These are phyloP conservation scores for Uria lomvia DNA, from an alignment of 2,113 vertebrate genomes.

Conservation along the genomic window DNA sequence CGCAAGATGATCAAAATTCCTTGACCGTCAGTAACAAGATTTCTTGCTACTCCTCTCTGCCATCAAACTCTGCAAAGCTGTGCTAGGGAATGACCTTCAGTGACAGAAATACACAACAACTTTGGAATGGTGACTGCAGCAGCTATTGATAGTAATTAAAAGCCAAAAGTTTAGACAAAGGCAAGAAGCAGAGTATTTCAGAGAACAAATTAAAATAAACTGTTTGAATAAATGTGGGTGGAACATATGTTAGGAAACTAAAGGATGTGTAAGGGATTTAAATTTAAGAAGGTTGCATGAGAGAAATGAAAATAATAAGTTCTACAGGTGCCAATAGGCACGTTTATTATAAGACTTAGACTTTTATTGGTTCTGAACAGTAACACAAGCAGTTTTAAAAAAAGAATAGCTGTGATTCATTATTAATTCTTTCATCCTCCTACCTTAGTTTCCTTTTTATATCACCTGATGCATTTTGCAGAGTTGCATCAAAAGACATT, in stretches of 20 bases:
- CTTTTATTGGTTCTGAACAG: not conserved
- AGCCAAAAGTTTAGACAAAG: not conserved
- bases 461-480: not conserved
- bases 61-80: not conserved
- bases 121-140: not conserved
- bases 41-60: not conserved
- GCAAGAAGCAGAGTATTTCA: not conserved
- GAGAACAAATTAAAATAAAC: not conserved
- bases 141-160: not conserved
- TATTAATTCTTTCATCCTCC: not conserved
- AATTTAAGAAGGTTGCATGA: not conserved
- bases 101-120: not conserved
- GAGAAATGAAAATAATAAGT: not conserved
- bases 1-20: not conserved
- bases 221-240: not conserved
- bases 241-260: not conserved
- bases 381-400: not conserved
- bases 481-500: not conserved
- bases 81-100: not conserved
- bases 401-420: not conserved
- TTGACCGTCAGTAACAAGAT: not conserved
- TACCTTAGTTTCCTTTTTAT: not conserved
- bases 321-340: not conserved
- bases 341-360: not conserved
- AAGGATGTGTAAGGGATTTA: not conserved